Evolutionary conservation across 2,888 invertebrate genomes (phyloP).

Genomic region (Leptodirus hochenwartii): DNA sequence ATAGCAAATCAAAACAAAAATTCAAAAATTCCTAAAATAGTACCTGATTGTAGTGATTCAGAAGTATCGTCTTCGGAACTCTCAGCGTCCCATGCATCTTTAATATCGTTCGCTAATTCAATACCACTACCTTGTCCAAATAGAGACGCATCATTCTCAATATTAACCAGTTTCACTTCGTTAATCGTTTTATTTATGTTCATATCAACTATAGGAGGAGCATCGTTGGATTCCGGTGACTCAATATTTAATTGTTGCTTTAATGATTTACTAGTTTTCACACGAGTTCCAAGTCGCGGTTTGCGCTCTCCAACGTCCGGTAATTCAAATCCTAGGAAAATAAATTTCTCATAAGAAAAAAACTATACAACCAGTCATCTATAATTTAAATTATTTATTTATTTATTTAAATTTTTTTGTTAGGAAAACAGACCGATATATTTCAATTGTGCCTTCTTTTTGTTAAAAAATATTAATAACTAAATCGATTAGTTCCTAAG

Average conservation of each 20-base stretch:
- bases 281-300: constrained; percentile 51
- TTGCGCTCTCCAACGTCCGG: constrained; percentile 49
- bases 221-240: constrained; percentile 11
- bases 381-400: too few species aligned
- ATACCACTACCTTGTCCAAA: too few species aligned
- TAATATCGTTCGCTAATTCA: constrained; percentile 38
- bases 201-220: constrained; percentile 15
- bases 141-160: too few species aligned
- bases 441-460: too few species aligned
- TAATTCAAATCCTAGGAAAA: constrained; percentile 57
- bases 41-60: too few species aligned
- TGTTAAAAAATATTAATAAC: too few species aligned
- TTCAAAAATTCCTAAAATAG: constrained; percentile 16
- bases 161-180: constrained; percentile 19
- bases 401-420: too few species aligned
- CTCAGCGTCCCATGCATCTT: constrained; percentile 75
- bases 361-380: too few species aligned
- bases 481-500: too few species aligned
- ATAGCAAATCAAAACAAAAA: constrained; percentile 6
- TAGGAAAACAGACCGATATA: too few species aligned
- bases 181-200: constrained; percentile 20
- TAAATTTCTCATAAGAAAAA: too few species aligned
- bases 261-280: constrained; percentile 50
- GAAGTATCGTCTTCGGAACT: constrained; percentile 30
- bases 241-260: constrained; percentile 43